phyloP scores from a whole-genome alignment of 1,140 invertebrate species.

The Homarus americanus region DNA sequence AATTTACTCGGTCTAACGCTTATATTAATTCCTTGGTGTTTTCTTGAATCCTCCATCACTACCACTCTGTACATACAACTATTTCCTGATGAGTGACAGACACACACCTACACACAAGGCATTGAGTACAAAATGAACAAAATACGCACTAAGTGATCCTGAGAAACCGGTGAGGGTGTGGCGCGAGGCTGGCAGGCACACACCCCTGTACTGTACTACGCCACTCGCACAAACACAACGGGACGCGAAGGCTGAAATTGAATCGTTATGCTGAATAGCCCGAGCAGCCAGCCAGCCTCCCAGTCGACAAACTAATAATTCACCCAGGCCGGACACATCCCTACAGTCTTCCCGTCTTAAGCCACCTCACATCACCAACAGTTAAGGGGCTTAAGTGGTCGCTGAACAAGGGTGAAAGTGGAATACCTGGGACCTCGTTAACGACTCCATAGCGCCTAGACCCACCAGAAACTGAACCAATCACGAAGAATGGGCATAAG shows the following conservation, averaged over 20 bases:
- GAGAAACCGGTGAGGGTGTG: too few relatives aligned
- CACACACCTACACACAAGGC: too few relatives aligned
- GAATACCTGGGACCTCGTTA: constrained; percentile 11
- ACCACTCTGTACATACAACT: too few relatives aligned
- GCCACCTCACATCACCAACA: neutral
- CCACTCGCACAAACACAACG: too few relatives aligned
- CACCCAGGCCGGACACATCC: constrained; percentile 16
- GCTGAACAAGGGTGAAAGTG: constrained; percentile 15
- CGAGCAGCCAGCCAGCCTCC: constrained; percentile 31
- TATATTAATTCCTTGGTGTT: too few relatives aligned
- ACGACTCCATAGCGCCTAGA: constrained; percentile 15
- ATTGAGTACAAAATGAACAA: too few relatives aligned
- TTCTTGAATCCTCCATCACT: too few relatives aligned
- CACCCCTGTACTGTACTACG: too few relatives aligned
- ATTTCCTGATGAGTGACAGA: too few relatives aligned
- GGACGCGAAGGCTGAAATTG: constrained; percentile 18
- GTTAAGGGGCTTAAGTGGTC: neutral
- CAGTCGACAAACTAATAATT: constrained; percentile 42
- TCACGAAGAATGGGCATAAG: neutral
- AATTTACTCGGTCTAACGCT: too few relatives aligned
- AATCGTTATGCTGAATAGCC: constrained; percentile 23
- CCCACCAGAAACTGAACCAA: constrained; percentile 17
- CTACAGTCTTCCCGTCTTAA: neutral
- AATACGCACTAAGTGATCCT: too few relatives aligned
- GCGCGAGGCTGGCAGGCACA: too few relatives aligned